phyloP scores from a whole-genome alignment of 2,888 invertebrate species.

The Drosophila testacea region DNA sequence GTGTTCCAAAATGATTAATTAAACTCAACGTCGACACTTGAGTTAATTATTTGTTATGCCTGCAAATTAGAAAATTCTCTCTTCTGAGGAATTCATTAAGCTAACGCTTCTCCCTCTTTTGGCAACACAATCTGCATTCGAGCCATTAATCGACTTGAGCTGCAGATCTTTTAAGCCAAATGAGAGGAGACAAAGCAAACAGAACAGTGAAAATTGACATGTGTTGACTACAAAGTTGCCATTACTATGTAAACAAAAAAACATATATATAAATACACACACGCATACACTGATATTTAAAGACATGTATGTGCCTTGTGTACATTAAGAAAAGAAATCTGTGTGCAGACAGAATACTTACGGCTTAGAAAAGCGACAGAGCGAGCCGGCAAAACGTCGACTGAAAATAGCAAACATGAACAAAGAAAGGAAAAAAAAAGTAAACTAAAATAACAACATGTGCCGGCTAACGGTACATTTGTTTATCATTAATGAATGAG shows the following conservation, averaged over 20 bases:
- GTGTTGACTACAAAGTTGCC: slow-evolving; percentile 49
- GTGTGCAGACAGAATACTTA: slow-evolving; percentile 7
- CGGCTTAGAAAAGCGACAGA: slow-evolving; percentile 56
- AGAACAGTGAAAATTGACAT: slow-evolving; percentile 62
- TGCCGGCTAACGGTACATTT: slow-evolving; percentile 62
- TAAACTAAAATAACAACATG: slow-evolving; percentile 42
- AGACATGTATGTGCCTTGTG: slow-evolving; percentile 13
- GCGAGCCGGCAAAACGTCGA: slow-evolving; percentile 45
- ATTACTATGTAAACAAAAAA: slow-evolving; percentile 30
- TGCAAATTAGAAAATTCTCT: slow-evolving; percentile 55
- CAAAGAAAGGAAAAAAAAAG: slow-evolving; percentile 13
- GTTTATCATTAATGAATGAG: slow-evolving; percentile 56
- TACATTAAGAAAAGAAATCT: slow-evolving; percentile 46
- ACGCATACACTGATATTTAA: not conserved
- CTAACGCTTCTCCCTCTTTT: not conserved
- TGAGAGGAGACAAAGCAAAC: slow-evolving; percentile 31
- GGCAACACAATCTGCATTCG: slow-evolving; percentile 17
- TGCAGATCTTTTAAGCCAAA: slow-evolving; percentile 34
- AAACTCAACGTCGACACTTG: slow-evolving; percentile 10
- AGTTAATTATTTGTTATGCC: slow-evolving; percentile 35
- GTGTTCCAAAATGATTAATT: slow-evolving; percentile 6
- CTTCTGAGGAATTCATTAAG: not conserved
- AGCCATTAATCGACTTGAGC: slow-evolving; percentile 23
- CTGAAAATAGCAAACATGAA: slow-evolving; percentile 35
- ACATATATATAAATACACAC: not conserved